Percentiles rank a stretch among this genome's conserved stretches.
Evolutionary conservation across 2,888 invertebrate genomes (phyloP).

Genomic region (Drosophila lutescens): DNA sequence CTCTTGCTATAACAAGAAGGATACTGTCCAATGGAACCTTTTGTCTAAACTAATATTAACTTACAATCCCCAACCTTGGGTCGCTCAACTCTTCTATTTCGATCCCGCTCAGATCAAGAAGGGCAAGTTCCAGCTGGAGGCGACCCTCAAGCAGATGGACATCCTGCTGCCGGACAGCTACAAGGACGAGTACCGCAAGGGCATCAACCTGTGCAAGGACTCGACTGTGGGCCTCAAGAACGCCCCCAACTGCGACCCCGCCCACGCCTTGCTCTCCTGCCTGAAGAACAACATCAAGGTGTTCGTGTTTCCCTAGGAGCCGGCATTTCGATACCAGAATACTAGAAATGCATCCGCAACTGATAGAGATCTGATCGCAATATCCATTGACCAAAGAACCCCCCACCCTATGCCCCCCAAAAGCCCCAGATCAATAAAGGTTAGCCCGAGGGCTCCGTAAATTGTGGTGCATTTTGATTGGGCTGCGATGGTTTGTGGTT

Average conservation of each 20-base stretch:
- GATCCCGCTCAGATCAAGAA: constrained; percentile 80
- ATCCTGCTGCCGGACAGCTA: constrained; percentile 81
- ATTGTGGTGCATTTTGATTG: constrained; percentile 17
- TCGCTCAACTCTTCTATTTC: not conserved
- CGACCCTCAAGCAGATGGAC: constrained; percentile 82
- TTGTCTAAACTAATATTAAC: no score
- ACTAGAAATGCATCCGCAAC: not conserved
- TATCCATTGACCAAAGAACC: no score
- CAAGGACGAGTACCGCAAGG: constrained; percentile 76
- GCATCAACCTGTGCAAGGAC: constrained; percentile 77
- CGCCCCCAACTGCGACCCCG: constrained; percentile 78
- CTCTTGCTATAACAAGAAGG: no score
- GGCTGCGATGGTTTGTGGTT: constrained; percentile 6
- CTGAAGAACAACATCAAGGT: constrained; percentile 68
- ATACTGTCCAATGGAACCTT: no score
- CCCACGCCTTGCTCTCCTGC: constrained; percentile 76
- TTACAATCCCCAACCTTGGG: not conserved
- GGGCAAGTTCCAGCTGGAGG: constrained; percentile 82
- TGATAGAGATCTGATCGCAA: not conserved
- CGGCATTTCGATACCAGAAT: not conserved
- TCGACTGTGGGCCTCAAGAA: constrained; percentile 81
- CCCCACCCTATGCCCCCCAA: no score
- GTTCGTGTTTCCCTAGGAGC: constrained; percentile 78
- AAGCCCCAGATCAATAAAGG: constrained; percentile 27
- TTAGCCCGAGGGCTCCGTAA: constrained; percentile 4